phyloP scores from a whole-genome alignment of 1,140 invertebrate species.

The Macrobrachium nipponense region DNA sequence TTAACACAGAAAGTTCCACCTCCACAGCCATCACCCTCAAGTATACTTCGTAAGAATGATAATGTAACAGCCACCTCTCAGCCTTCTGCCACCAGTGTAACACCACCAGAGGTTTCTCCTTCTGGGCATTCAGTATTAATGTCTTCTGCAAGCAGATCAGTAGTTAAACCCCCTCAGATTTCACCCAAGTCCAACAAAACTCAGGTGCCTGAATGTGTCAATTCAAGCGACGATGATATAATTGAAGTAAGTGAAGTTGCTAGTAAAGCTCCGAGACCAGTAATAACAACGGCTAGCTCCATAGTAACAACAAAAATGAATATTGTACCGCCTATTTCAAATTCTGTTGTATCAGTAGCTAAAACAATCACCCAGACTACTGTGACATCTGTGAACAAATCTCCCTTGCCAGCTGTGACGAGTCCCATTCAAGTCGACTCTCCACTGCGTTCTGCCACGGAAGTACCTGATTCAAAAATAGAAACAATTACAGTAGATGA shows the following conservation, averaged over 20 bases:
- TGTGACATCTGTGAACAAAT: not conserved
- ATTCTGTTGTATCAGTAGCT: conserved; percentile 23
- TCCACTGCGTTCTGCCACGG: not conserved
- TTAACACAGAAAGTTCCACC: conserved; percentile 44
- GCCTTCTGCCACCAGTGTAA: conserved; percentile 4
- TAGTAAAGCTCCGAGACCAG: not conserved
- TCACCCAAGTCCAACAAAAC: conserved; percentile 26
- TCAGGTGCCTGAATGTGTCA: not conserved
- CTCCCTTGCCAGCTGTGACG: too few relatives aligned
- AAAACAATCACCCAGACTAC: conserved; percentile 23
- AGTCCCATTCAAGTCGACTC: not conserved
- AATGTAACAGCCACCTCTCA: conserved; percentile 24
- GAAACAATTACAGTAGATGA: conserved; percentile 56
- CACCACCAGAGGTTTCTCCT: conserved; percentile 20
- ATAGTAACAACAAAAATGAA: conserved; percentile 9
- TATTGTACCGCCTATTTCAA: conserved; percentile 16
- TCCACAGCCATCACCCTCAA: conserved; percentile 27
- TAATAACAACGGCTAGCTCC: not conserved
- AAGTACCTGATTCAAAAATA: conserved; percentile 30
- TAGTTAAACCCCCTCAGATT: conserved; percentile 3
- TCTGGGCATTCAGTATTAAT: conserved; percentile 47
- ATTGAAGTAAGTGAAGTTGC: too few relatives aligned
- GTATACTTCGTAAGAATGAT: conserved; percentile 30
- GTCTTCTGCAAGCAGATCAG: conserved; percentile 3
- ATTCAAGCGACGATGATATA: too few relatives aligned